Base-by-base conservation (phyloP, 2,888 invertebrate species). In the Mythimna vitellina region DNA sequence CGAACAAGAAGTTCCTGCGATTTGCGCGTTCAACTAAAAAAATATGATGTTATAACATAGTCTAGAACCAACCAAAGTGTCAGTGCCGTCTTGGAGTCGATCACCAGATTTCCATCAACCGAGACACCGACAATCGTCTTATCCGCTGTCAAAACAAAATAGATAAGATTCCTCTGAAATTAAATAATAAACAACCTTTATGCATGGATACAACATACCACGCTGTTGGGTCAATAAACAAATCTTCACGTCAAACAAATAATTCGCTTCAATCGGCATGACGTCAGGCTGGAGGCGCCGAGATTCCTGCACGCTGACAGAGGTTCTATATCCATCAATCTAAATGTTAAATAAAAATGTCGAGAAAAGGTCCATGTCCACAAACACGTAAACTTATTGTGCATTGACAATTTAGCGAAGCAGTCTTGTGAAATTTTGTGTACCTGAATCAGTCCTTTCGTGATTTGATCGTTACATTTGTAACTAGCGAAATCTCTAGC, bases 171-270 rank as follows among this genome's bases (percentile, higher is more conserved):
- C 25, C 10, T 57, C 25, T 25, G 20, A 51, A 57, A 51, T 42
- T 46, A 29, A 53, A 78, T 49, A 70, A 70, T 54, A 74, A 56
- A 77, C 77, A 61, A 38, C 5, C 17, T 56, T 49, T 10, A 49
- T 12, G 38, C 17, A n/a, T 76, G 35, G 29, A 12, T 76, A 10
- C 32, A 46, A 42, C 61, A 56, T 62, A 53, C 25, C 32, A 29
- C 29, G 32, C 22, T 69, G 53, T 54, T 29, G 29, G 25, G 25
- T 56, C 29, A 65, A 63, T 63, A 46, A 66, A 74, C 25, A 77
- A 42, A 69, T 61, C 14, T 49, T 42, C 29, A 12, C 17, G 53
- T 56, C 29, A 56, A 61, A 53, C 25, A 32, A 66, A 70, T 69
- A 35, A 38, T 51, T 49, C 14, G 17, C 14, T 46, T 51, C 25